Percentiles rank a stretch among this genome's conserved stretches.
phyloP scores from a whole-genome alignment of 2,113 vertebrate species.

The Oceanodroma tethys region DNA sequence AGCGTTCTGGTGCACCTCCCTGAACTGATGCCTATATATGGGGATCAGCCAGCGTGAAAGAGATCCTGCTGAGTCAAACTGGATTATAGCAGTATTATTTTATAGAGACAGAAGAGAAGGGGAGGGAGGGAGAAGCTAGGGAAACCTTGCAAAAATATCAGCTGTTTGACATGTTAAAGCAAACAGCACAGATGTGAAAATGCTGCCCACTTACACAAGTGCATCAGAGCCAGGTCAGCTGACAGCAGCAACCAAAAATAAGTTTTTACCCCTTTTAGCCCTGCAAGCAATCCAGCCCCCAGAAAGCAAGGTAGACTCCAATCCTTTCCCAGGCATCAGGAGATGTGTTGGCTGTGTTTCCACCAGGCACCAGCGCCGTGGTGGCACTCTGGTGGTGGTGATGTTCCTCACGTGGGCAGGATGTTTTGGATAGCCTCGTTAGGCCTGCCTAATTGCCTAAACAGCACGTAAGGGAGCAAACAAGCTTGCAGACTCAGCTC shows the following conservation, averaged over 20 bases:
- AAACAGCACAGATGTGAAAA: not conserved
- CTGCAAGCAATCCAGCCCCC: not conserved
- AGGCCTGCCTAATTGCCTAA: not conserved
- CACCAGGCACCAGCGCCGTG: fast-evolving
- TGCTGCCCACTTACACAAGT: not conserved
- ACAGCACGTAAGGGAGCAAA: not conserved
- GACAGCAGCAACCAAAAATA: not conserved
- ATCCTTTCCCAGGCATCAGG: not conserved
- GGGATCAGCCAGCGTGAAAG: slow-evolving; percentile 45
- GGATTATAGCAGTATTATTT: slow-evolving; percentile 43
- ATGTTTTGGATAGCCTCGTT: not conserved
- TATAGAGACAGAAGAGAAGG: slow-evolving; percentile 1
- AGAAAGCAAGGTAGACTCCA: not conserved
- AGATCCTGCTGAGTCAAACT: slow-evolving; percentile 51
- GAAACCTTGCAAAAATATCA: slow-evolving; percentile 3
- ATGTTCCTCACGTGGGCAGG: not conserved
- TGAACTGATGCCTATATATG: slow-evolving; percentile 57
- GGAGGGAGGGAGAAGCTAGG: not conserved
- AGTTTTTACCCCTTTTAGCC: not conserved
- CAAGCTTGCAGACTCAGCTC: not conserved
- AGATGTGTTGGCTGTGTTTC: not conserved
- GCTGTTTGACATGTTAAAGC: not conserved
- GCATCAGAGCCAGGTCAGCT: not conserved
- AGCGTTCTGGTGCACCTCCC: slow-evolving; percentile 18
- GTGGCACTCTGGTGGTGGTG: not conserved